A percentile compares a stretch with the other conserved stretches of the same genome.
These are phyloP conservation scores for Ceyx erithaca DNA, from an alignment of 2,797 vertebrate genomes.

Conservation along the genomic window DNA sequence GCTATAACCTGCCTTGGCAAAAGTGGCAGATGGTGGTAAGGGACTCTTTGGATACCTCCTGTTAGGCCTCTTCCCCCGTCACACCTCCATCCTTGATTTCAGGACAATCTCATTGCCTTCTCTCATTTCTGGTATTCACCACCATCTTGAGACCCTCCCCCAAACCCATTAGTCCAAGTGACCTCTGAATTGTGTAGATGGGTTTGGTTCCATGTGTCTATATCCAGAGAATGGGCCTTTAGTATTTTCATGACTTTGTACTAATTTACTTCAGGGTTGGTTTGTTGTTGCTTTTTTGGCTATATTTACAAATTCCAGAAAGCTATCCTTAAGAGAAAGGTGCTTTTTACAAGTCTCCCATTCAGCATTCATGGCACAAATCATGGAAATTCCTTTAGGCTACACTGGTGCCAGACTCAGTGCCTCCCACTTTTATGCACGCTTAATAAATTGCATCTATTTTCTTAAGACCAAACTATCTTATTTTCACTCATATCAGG, in stretches of 20 bases:
- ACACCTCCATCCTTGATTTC: neutral
- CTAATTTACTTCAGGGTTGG: neutral
- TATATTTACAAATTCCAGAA: slow-evolving; percentile 50
- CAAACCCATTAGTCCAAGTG: neutral
- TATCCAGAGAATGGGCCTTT: neutral
- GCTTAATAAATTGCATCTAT: slow-evolving; percentile 42
- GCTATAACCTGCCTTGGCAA: neutral
- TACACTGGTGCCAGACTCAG: slow-evolving; percentile 51
- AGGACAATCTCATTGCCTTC: neutral
- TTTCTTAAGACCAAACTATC: slow-evolving; percentile 15
- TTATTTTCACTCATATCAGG: neutral
- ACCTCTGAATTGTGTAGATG: neutral
- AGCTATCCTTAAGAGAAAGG: slow-evolving; percentile 48
- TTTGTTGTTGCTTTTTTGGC: slow-evolving; percentile 27
- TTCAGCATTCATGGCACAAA: slow-evolving; percentile 71
- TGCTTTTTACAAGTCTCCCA: slow-evolving; percentile 64
- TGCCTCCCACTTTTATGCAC: slow-evolving; percentile 47
- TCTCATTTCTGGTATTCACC: neutral
- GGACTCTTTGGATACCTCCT: neutral
- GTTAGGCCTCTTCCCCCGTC: neutral
- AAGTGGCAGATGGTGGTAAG: neutral
- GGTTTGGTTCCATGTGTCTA: neutral
- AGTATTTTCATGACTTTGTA: neutral
- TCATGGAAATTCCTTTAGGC: slow-evolving; percentile 71
- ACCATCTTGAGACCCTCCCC: neutral